Evolutionary conservation across 37 sponge, comb jelly and placozoan species (phyloP).

Genomic region (Tethya wilhelma): DNA sequence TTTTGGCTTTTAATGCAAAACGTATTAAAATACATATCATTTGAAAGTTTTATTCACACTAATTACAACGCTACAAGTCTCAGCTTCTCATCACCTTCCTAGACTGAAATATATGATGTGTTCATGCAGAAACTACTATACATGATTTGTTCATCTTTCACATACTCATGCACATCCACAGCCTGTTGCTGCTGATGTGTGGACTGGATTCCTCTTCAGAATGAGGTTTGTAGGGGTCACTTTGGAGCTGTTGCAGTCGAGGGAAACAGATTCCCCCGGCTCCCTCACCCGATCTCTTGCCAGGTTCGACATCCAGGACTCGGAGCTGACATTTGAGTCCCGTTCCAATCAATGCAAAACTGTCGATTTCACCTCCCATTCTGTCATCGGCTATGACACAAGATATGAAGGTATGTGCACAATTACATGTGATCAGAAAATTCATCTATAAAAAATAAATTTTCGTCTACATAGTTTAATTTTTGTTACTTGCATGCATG

Average conservation of each 20-base stretch:
- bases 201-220: slow-evolving; percentile 75
- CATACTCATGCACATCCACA: no score
- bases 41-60: no score
- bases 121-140: not conserved
- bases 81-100: no score
- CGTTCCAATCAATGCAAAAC: slow-evolving; percentile 74
- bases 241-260: slow-evolving; percentile 67
- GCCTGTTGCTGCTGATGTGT: slow-evolving; percentile 73
- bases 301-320: slow-evolving; percentile 71
- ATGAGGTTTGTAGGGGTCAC: slow-evolving; percentile 69
- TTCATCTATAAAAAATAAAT: no score
- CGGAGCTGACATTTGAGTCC: slow-evolving; percentile 77
- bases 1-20: no score
- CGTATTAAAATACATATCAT: no score
- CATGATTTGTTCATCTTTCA: no score
- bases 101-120: slow-evolving; percentile 1
- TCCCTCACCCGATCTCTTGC: slow-evolving; percentile 67
- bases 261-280: slow-evolving; percentile 3
- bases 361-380: slow-evolving; percentile 72
- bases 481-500: not conserved
- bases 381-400: slow-evolving; percentile 84
- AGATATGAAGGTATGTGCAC: slow-evolving; percentile 69
- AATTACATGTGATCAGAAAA: no score
- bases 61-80: no score
- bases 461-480: no score